Evolutionary conservation across 2,113 vertebrate genomes (phyloP).

Genomic region (Trogon melanurus): DNA sequence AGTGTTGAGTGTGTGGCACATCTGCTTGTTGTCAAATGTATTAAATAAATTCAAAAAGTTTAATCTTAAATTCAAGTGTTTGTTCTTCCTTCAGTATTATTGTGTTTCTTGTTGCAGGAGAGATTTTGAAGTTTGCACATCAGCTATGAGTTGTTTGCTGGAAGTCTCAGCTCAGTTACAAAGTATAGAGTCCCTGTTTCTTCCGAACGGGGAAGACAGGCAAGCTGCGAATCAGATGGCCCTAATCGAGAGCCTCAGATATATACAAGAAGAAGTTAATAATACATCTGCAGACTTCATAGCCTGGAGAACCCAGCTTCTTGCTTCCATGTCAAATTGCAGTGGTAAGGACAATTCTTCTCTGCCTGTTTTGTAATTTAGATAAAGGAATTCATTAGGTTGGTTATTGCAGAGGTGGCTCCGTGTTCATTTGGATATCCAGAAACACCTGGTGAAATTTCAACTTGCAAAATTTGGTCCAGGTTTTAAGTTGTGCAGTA

Average conservation of each 20-base stretch:
- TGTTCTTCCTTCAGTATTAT: not conserved
- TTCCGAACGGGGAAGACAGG: slow-evolving; percentile 51
- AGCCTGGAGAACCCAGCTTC: slow-evolving; percentile 85
- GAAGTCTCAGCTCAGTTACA: slow-evolving; percentile 79
- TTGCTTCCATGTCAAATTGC: slow-evolving; percentile 66
- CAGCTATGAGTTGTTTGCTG: slow-evolving; percentile 79
- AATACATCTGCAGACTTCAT: slow-evolving; percentile 80
- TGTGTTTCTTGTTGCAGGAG: slow-evolving; percentile 78
- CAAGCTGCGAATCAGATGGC: slow-evolving; percentile 69
- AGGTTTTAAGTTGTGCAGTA: not conserved
- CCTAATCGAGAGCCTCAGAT: slow-evolving; percentile 81
- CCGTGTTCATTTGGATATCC: not conserved
- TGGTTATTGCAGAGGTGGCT: not conserved
- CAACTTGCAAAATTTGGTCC: not conserved
- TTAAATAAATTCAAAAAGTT: not conserved
- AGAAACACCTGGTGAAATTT: not conserved
- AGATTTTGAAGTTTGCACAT: slow-evolving; percentile 83
- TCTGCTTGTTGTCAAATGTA: not conserved
- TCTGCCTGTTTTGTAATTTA: not conserved
- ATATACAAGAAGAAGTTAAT: slow-evolving; percentile 82
- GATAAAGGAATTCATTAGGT: not conserved
- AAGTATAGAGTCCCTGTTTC: slow-evolving; percentile 83
- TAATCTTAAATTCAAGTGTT: not conserved
- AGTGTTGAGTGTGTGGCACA: not conserved
- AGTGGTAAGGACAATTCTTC: slow-evolving; percentile 59